Conservation (phyloP, 2,888 invertebrate species). For the Pristionchus arcanus region DNA sequence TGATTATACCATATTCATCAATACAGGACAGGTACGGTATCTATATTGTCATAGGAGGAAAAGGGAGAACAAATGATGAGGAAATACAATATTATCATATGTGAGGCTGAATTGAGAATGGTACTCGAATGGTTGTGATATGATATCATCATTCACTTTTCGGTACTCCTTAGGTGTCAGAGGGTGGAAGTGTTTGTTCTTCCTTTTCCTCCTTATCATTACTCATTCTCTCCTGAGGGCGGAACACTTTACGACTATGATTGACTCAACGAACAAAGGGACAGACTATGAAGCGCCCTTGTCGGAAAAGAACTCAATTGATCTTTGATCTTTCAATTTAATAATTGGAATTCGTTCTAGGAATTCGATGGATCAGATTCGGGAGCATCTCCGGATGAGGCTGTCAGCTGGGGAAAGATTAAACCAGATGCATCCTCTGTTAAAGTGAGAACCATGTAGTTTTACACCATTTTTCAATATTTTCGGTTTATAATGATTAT, state of each 20-base stretch:
- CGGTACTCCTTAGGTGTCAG: constrained; percentile 47
- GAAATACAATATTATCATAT: not conserved
- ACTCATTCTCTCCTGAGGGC: constrained; percentile 38
- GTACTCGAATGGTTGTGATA: not conserved
- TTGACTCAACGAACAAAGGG: constrained; percentile 25
- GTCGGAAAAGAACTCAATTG: not conserved
- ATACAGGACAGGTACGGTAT: constrained; percentile 84
- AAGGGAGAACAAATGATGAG: not conserved
- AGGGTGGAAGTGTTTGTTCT: constrained; percentile 45
- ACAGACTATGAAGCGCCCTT: not conserved
- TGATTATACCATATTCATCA: constrained; percentile 94
- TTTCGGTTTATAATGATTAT: too few relatives aligned
- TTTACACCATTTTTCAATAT: constrained; percentile 11
- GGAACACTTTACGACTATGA: constrained; percentile 32
- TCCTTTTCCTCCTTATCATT: constrained; percentile 41
- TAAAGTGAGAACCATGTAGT: not conserved
- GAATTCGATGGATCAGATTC: constrained; percentile 97
- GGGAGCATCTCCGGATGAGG: constrained; percentile 98
- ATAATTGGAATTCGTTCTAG: constrained; percentile 74
- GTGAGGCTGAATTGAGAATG: not conserved
- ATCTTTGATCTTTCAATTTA: not conserved
- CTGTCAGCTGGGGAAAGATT: constrained; percentile 96
- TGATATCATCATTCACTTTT: constrained; percentile 34
- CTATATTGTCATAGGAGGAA: not conserved
- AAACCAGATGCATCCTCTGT: constrained; percentile 39